A percentile compares a stretch with the other conserved stretches of the same genome.
phyloP scores from a whole-genome alignment of 2,113 vertebrate genomes.

The Notiomystis cincta region DNA sequence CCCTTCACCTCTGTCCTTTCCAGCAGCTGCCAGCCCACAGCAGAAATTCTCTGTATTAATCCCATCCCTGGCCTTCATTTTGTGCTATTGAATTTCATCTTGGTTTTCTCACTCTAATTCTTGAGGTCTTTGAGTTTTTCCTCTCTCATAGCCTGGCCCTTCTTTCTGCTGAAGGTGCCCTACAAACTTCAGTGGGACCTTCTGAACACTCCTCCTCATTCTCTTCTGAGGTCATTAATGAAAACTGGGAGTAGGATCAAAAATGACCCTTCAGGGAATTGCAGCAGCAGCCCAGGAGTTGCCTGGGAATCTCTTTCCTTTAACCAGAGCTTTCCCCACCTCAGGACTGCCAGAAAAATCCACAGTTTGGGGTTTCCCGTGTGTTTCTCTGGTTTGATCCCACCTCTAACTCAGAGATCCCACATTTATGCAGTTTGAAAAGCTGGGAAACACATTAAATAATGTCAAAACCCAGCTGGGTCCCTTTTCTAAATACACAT shows the following conservation, averaged over 20 bases:
- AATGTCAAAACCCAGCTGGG: background rate
- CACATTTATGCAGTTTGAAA: background rate
- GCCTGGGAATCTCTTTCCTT: background rate
- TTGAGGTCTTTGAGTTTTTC: background rate
- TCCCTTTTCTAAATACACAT: background rate
- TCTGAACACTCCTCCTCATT: background rate
- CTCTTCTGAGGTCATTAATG: background rate
- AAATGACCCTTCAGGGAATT: background rate
- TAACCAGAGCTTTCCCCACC: background rate
- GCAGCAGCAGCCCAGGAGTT: background rate
- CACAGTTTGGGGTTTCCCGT: background rate
- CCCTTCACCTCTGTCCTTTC: background rate
- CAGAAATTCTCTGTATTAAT: background rate
- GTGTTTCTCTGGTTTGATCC: background rate
- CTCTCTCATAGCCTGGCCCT: background rate
- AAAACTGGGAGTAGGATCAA: background rate
- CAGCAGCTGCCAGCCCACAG: conserved; percentile 4
- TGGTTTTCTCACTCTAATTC: background rate
- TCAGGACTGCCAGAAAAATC: background rate
- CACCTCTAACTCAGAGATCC: background rate
- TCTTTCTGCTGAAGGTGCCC: background rate
- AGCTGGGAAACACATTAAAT: background rate
- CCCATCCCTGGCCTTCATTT: background rate
- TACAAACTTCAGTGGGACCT: background rate
- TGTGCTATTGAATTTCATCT: background rate